Conservation (phyloP, 1,140 invertebrate genomes). For the Halyomorpha halys region DNA sequence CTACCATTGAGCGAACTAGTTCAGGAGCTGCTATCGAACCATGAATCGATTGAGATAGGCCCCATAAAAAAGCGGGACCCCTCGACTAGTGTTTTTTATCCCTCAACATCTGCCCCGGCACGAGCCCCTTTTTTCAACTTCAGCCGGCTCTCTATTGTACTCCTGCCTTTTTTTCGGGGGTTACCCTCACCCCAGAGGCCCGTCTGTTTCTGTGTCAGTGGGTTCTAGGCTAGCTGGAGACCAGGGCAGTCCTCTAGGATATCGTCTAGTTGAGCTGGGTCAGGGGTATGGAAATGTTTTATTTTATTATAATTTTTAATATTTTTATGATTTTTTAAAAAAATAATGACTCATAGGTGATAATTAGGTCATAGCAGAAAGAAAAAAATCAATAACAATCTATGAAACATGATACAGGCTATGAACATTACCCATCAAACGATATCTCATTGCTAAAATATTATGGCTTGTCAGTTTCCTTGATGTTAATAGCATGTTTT, state of each 20-base stretch:
- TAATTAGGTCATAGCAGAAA: too few species aligned
- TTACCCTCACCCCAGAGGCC: not conserved
- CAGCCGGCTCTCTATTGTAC: conserved; percentile 1
- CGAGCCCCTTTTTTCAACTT: conserved; percentile 2
- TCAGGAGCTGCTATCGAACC: not conserved
- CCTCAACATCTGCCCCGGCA: conserved; percentile 5
- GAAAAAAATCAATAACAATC: too few species aligned
- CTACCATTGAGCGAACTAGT: not conserved
- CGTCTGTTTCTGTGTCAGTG: conserved; percentile 4
- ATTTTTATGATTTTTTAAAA: too few species aligned
- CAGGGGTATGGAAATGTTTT: too few species aligned
- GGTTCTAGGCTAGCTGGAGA: not conserved
- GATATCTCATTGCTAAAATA: too few species aligned
- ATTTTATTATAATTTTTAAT: too few species aligned
- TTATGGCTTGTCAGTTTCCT: too few species aligned
- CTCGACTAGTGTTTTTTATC: not conserved
- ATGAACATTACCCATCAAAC: too few species aligned
- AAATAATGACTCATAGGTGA: too few species aligned
- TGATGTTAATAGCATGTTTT: too few species aligned
- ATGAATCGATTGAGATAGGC: not conserved
- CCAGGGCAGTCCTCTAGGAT: not conserved
- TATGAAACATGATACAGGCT: too few species aligned
- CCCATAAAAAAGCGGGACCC: conserved; percentile 4
- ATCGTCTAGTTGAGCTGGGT: too few species aligned
- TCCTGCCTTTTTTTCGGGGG: not conserved